Evolutionary conservation across 2,113 vertebrate species (phyloP).

Genomic region (Platysternon megacephalum): DNA sequence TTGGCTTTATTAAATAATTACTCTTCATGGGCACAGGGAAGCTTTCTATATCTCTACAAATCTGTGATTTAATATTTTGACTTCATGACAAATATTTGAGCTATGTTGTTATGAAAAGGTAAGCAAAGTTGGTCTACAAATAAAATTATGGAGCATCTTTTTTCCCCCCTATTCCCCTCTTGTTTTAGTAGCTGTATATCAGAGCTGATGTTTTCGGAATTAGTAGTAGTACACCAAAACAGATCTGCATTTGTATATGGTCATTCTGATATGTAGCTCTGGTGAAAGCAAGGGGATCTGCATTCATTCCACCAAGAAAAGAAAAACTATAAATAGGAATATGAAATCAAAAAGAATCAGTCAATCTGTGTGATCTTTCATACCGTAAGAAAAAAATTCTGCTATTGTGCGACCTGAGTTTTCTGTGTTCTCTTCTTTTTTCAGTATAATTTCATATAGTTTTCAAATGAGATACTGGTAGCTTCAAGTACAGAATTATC

Average conservation of each 20-base stretch:
- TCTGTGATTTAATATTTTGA: neutral
- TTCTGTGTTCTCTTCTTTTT: neutral
- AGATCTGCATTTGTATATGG: neutral
- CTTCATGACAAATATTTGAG: neutral
- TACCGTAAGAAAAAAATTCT: accelerated
- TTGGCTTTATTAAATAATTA: neutral
- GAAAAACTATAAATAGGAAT: neutral
- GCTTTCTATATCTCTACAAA: neutral
- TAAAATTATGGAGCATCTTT: neutral
- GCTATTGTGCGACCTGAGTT: neutral
- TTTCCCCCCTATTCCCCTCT: neutral
- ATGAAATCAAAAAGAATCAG: neutral
- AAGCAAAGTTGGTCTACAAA: neutral
- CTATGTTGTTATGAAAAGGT: neutral
- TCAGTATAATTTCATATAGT: neutral
- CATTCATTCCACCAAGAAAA: neutral
- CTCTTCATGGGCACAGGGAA: neutral
- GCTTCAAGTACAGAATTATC: neutral
- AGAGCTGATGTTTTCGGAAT: neutral
- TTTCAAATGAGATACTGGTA: neutral
- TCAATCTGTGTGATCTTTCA: neutral
- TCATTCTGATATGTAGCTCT: neutral
- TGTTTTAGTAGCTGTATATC: neutral
- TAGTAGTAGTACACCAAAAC: neutral
- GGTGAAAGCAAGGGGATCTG: neutral